Base-by-base conservation (phyloP, 2,797 vertebrate species). In the Thunnus albacares region DNA sequence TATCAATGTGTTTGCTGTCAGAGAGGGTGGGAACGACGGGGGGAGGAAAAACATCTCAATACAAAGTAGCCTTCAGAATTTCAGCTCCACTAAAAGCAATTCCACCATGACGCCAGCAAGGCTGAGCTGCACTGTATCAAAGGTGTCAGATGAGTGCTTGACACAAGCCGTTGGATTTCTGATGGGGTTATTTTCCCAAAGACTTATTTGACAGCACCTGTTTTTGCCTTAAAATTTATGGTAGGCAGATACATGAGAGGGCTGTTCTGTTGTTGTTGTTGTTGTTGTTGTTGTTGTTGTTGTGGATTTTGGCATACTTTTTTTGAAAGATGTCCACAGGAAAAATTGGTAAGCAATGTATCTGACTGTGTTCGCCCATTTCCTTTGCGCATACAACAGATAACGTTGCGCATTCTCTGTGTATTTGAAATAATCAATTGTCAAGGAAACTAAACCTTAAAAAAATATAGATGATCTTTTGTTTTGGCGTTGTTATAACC, bases 21-120 rank as follows among this genome's bases (percentile, higher is more conserved):
- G 45, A 58, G 22, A 57, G 61, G 75, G 65, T 30, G 67, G 60
- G 77, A 71, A 53, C 14, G 56, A 52, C 67, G 49, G 24, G 2
- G 51, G 57, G 70, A 67, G 79, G 65, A 75, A 51, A 83, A 87
- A 92, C 68, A 81, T 91, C 84, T 91, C 82, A 83, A 89, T 90
- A 88, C 77, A 86, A 92, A 87, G 81, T 69, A 85, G 85, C 77
- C 80, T 85, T 90, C 74, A 83, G 83, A 88, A 76, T 80, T 75
- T 71, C 60, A 49, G 76, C 83, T 63, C 49, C 69, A 62, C 75
- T 83, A 79, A 89, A 89, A 88, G 82, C 72, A 88, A 59, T 83
- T 83, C 67, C 84, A 80, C 30, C 72, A 71, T 82, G 80, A 83
- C 49, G 30, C 61, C 76, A 56, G 57, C 76, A n/a, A 75, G 75